These are phyloP conservation scores for Acanthurus lineatus DNA, from an alignment of 2,797 vertebrate species.

Conservation along the genomic window DNA sequence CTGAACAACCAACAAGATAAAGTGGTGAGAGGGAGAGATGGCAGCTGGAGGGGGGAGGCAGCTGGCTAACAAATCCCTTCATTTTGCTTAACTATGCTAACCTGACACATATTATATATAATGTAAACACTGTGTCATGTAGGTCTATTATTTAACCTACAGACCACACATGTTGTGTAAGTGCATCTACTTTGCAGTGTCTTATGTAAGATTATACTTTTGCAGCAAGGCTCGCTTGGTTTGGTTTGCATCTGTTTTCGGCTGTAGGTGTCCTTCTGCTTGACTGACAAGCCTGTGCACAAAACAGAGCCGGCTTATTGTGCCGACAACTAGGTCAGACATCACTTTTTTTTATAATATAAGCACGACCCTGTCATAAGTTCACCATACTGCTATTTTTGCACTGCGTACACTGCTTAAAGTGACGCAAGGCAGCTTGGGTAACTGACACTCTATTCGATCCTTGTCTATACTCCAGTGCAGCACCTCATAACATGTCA, in stretches of 20 bases:
- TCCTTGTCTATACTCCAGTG: background rate
- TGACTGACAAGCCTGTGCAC: background rate
- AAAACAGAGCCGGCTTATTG: background rate
- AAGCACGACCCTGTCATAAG: background rate
- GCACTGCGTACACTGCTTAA: background rate
- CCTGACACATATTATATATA: slow-evolving; percentile 13
- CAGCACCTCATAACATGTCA: slow-evolving; percentile 15
- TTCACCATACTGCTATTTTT: background rate
- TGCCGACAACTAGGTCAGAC: slow-evolving; percentile 12
- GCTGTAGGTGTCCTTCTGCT: background rate
- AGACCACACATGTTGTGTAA: slow-evolving; percentile 10
- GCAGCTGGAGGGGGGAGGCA: slow-evolving; percentile 19
- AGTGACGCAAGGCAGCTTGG: background rate
- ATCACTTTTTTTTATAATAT: slow-evolving; percentile 2
- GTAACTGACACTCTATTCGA: slow-evolving; percentile 16
- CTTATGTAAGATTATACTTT: background rate
- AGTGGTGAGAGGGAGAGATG: slow-evolving; percentile 16
- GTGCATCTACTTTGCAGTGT: background rate
- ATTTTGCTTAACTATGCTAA: slow-evolving; percentile 18
- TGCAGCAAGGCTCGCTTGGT: background rate
- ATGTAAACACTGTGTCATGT: slow-evolving; percentile 8
- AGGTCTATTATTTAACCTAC: slow-evolving; percentile 2
- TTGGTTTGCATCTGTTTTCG: background rate
- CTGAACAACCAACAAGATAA: slow-evolving; percentile 4
- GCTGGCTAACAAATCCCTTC: slow-evolving; percentile 31